Percentiles rank a stretch among this genome's conserved stretches.
These are phyloP conservation scores for Rhyacophila brunnea DNA, from an alignment of 1,140 invertebrate genomes.

Conservation along the genomic window DNA sequence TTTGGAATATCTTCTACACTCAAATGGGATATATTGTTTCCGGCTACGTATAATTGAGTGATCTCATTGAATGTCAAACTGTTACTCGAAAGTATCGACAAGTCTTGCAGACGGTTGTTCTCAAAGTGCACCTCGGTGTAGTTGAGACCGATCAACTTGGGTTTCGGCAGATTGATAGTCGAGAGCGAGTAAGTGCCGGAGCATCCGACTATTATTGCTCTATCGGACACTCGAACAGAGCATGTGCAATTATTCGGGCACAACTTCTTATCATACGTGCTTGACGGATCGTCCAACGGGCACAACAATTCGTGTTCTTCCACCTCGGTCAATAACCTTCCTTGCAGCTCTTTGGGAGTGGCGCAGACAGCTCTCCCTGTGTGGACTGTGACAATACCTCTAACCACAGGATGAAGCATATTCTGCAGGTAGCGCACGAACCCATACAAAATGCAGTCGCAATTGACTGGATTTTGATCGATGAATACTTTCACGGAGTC, in stretches of 20 bases:
- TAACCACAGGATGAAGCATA: constrained; percentile 38
- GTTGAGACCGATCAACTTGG: constrained; percentile 34
- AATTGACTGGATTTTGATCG: constrained; percentile 64
- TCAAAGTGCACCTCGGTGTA: constrained; percentile 53
- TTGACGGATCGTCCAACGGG: constrained; percentile 38
- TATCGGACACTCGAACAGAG: constrained; percentile 44
- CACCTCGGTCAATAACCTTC: constrained; percentile 38
- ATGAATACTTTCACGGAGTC: constrained; percentile 44
- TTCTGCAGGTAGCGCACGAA: constrained; percentile 54
- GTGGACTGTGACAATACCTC: constrained; percentile 44
- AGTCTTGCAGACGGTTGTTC: constrained; percentile 47
- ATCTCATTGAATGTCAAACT: constrained; percentile 45
- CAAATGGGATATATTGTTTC: constrained; percentile 56
- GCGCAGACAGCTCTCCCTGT: constrained; percentile 47
- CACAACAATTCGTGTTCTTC: constrained; percentile 43
- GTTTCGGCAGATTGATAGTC: constrained; percentile 35
- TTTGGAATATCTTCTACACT: constrained; percentile 37
- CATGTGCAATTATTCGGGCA: constrained; percentile 56
- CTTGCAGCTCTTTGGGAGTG: constrained; percentile 34
- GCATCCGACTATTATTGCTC: constrained; percentile 56
- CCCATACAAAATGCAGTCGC: constrained; percentile 61
- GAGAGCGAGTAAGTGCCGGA: constrained; percentile 42
- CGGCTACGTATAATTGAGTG: constrained; percentile 49
- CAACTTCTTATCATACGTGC: constrained; percentile 9
- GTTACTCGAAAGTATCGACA: constrained; percentile 38